Evolutionary conservation across 2,888 invertebrate genomes (phyloP).

Genomic region (Cryptocephalus moraei): DNA sequence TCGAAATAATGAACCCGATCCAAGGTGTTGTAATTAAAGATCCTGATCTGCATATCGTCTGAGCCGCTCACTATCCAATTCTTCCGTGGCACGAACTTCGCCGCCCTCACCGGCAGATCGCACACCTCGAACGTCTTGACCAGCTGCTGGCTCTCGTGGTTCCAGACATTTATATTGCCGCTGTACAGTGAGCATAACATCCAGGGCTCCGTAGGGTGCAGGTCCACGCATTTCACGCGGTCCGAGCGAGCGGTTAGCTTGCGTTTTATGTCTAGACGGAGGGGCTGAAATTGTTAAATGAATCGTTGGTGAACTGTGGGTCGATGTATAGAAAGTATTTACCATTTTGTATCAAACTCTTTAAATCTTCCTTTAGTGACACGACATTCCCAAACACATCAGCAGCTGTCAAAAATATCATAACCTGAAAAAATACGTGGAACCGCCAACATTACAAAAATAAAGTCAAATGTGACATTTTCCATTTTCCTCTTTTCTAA

Average conservation of each 20-base stretch:
- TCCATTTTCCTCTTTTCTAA: too few species aligned
- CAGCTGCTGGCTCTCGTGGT: constrained; percentile 88
- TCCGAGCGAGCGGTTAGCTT: constrained; percentile 96
- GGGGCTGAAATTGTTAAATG: constrained; percentile 53
- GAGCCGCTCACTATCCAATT: constrained; percentile 99
- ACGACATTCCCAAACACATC: constrained; percentile 11
- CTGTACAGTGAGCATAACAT: constrained; percentile 96
- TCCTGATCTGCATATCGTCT: constrained; percentile 89
- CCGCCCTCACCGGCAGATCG: constrained; percentile 91
- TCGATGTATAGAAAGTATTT: not conserved
- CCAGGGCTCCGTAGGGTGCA: constrained; percentile 98
- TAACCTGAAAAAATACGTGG: constrained; percentile 9
- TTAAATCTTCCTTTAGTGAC: constrained; percentile 1
- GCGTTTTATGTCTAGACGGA: constrained; percentile 95
- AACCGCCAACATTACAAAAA: not conserved
- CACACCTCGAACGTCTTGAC: constrained; percentile 89
- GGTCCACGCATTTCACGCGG: constrained; percentile 94
- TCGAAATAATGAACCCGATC: constrained; percentile 94
- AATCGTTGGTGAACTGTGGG: not conserved
- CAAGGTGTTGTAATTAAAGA: constrained; percentile 97
- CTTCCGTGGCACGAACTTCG: constrained; percentile 92
- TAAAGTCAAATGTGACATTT: too few species aligned
- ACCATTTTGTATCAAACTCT: constrained; percentile 10
- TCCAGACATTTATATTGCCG: constrained; percentile 99
- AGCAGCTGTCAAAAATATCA: constrained; percentile 9